Evolutionary conservation across 1,140 invertebrate genomes (phyloP), one percentile per base, ranked within the genome.

Genomic region (Portunus trituberculatus): DNA sequence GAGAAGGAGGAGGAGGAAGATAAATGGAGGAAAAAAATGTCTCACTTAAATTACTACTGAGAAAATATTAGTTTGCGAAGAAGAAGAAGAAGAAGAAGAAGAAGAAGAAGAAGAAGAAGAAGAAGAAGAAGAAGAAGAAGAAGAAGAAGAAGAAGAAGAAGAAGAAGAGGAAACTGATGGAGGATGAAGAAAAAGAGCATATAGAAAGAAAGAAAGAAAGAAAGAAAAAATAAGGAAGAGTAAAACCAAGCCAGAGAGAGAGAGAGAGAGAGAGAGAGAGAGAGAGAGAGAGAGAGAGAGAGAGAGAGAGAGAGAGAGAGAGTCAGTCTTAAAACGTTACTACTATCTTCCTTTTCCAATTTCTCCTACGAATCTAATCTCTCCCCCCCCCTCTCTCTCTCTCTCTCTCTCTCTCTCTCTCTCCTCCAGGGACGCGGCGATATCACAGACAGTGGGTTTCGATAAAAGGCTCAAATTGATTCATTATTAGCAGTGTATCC

Each of bases 391-490:
- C 28, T 4, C n/a, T 28, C 16, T 91, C 93, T 46, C 93, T 45
- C 25, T 45, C 59, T 31, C 88, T n/a, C 6, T 29, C 52, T 32
- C 89, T 31, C 88, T 48, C 12, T 59, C 25, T 28, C 87, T 82
- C n/a, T 46, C 87, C 32, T 16, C 93, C 46, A 84, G 45, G 87
- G n/a, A 32, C 93, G 48, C n/a, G 84, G 45, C 48, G 89, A 95
- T 95, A 95, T 95, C 94, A 95, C 94, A 95, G 82, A 95, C 94
- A 95, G 88, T 95, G 94, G 90, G 48, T 95, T 48, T 59, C 94
- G 94, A 95, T 95, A 95, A 95, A 95, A 95, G 94, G 94, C 86
- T 95, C 94, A 95, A 95, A 95, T 95, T 95, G 94, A 92, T 95
- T 95, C 94, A 95, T 95, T 95, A 95, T 95, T 95, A 95, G 90